phyloP scores from a whole-genome alignment of 92 coral and sea anemone species.

The Pocillopora grandis region DNA sequence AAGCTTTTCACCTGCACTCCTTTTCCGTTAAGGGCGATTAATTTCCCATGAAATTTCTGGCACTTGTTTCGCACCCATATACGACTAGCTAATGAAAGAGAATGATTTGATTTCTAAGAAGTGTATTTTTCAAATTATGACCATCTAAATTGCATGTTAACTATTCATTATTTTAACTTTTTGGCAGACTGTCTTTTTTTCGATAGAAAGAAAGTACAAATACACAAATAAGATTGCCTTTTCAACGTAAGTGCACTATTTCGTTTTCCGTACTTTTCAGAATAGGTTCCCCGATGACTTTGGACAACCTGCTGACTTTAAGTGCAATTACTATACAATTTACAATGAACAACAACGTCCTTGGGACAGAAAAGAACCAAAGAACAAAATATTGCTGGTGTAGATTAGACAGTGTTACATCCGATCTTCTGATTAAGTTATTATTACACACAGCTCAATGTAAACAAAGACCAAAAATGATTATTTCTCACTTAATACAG shows the following conservation, averaged over 20 bases:
- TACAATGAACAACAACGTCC: slow-evolving; percentile 14
- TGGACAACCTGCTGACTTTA: slow-evolving; percentile 13
- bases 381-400: slow-evolving; percentile 13
- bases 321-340: slow-evolving; percentile 28
- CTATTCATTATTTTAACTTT: slow-evolving; percentile 47
- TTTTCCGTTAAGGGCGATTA: slow-evolving; percentile 11
- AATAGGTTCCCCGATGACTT: slow-evolving; percentile 25
- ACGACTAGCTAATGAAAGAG: slow-evolving; percentile 54
- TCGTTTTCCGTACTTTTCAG: slow-evolving; percentile 1
- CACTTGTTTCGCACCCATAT: slow-evolving; percentile 46
- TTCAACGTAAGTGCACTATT: neutral
- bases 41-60: slow-evolving; percentile 26
- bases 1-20: slow-evolving; percentile 20
- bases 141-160: slow-evolving; percentile 37
- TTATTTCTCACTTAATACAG: slow-evolving; percentile 61
- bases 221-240: neutral
- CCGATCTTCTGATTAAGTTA: slow-evolving; percentile 72
- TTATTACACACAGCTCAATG: slow-evolving; percentile 66
- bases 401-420: slow-evolving; percentile 46
- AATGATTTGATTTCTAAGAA: slow-evolving; percentile 46
- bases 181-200: slow-evolving; percentile 31
- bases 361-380: slow-evolving; percentile 10
- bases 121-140: slow-evolving; percentile 49
- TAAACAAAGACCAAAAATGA: slow-evolving; percentile 62
- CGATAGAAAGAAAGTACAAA: neutral